Evolutionary conservation across 2,113 vertebrate genomes (phyloP).

Genomic region (Chitala chitala): DNA sequence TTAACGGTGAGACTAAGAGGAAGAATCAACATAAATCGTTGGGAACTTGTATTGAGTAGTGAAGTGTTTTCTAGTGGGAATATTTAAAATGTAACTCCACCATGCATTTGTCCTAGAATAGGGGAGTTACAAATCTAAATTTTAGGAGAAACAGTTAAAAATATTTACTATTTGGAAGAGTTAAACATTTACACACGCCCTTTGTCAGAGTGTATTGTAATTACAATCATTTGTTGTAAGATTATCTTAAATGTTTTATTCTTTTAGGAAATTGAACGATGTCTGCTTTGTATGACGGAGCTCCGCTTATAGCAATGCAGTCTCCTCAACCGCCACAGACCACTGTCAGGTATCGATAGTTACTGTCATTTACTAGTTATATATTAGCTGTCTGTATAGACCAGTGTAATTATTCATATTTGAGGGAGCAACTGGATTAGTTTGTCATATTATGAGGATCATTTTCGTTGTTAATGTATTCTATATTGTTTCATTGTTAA

Average conservation of each 20-base stretch:
- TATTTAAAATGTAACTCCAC: conserved; percentile 15
- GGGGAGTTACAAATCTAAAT: too few relatives aligned
- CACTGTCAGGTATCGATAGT: conserved; percentile 51
- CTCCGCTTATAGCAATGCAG: conserved; percentile 60
- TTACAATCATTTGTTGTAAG: background rate
- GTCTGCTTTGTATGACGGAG: conserved; percentile 65
- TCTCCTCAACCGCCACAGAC: conserved; percentile 54
- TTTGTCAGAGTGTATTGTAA: background rate
- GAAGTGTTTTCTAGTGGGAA: background rate
- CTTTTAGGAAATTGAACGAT: conserved; percentile 47
- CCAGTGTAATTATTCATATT: too few relatives aligned
- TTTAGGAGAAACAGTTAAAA: conserved; percentile 4
- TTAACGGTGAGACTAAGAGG: too few relatives aligned
- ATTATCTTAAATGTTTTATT: conserved; percentile 40
- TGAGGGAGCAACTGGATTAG: too few relatives aligned
- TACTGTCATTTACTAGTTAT: background rate
- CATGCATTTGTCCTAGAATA: background rate
- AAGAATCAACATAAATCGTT: too few relatives aligned
- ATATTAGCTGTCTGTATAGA: too few relatives aligned
- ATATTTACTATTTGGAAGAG: background rate
- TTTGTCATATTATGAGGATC: too few relatives aligned
- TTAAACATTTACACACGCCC: background rate
- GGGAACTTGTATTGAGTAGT: background rate
- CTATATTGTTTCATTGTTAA: too few relatives aligned
- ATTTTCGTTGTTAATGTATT: too few relatives aligned